Conservation (phyloP, 2,113 vertebrate species). For the Myiagra hebetior region DNA sequence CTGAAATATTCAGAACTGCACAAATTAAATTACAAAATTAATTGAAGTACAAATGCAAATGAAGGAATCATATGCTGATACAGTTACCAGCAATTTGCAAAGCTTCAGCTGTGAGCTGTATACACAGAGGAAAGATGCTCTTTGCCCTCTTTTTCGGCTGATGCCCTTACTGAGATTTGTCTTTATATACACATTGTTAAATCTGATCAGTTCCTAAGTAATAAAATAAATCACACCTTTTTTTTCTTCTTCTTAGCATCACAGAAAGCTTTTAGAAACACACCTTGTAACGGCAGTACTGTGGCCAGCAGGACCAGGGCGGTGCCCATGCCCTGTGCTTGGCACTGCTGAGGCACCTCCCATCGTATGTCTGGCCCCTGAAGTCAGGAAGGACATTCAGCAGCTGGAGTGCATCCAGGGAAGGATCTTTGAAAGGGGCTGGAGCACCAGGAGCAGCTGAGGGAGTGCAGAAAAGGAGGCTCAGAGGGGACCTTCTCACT, state of each 20-base stretch:
- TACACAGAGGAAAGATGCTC: not conserved
- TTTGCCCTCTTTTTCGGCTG: not conserved
- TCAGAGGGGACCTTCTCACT: not conserved
- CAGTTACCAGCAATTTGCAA: conserved; percentile 15
- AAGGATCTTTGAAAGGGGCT: not conserved
- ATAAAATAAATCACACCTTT: not conserved
- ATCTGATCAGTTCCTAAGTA: not conserved
- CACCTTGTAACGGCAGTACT: not conserved
- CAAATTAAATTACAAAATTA: conserved; percentile 38
- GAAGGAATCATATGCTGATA: not conserved
- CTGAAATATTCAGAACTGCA: not conserved
- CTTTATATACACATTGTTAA: not conserved
- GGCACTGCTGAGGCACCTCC: not conserved
- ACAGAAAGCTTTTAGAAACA: not conserved
- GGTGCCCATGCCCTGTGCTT: not conserved
- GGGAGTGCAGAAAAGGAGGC: not conserved
- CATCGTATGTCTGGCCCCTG: rapidly evolving
- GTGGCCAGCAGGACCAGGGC: not conserved
- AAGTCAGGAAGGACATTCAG: not conserved
- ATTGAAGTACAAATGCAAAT: conserved; percentile 27
- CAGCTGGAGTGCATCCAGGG: not conserved
- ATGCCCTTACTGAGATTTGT: not conserved
- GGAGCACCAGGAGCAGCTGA: not conserved
- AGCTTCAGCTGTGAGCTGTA: not conserved
- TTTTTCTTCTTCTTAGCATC: not conserved